These are phyloP conservation scores for Drosophila anomelani DNA, from an alignment of 2,888 invertebrate species.

Conservation along the genomic window DNA sequence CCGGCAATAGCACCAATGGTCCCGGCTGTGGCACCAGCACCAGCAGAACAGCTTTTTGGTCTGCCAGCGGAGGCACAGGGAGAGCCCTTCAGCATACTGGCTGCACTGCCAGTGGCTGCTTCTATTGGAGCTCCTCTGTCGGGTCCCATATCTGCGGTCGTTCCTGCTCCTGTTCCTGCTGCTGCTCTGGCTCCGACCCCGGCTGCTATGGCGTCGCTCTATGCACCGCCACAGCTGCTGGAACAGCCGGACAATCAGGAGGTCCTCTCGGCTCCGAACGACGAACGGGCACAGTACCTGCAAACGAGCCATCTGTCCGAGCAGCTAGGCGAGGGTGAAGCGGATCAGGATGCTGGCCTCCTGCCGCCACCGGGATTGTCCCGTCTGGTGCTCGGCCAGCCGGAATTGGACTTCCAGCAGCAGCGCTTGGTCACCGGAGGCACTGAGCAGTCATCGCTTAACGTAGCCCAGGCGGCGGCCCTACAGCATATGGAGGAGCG, in stretches of 20 bases:
- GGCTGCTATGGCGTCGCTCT: conserved; percentile 77
- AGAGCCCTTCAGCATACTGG: conserved; percentile 18
- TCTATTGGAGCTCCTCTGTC: conserved; percentile 2
- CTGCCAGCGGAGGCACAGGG: conserved; percentile 19
- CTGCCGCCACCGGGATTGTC: conserved; percentile 88
- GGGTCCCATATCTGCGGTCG: conserved; percentile 10
- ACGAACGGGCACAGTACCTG: conserved; percentile 90
- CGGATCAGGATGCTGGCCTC: conserved; percentile 81
- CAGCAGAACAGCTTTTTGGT: conserved; percentile 17
- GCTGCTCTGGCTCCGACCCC: conserved; percentile 6
- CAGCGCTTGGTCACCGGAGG: conserved; percentile 77
- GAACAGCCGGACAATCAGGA: conserved; percentile 85
- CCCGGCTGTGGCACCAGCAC: conserved; percentile 1
- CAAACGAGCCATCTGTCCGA: conserved; percentile 91
- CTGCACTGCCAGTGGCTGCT: conserved; percentile 11
- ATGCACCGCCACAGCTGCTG: conserved; percentile 85
- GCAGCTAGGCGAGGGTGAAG: conserved; percentile 81
- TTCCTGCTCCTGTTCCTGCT: neutral
- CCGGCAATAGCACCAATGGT: conserved; percentile 1
- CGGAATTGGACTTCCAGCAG: conserved; percentile 85
- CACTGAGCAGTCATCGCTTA: conserved; percentile 85
- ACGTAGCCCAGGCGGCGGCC: conserved; percentile 74
- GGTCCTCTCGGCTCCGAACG: conserved; percentile 86
- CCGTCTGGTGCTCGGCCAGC: conserved; percentile 89
- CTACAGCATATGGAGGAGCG: conserved; percentile 83